Conservation (phyloP, 2,113 vertebrate species). For the Callipepla californica region DNA sequence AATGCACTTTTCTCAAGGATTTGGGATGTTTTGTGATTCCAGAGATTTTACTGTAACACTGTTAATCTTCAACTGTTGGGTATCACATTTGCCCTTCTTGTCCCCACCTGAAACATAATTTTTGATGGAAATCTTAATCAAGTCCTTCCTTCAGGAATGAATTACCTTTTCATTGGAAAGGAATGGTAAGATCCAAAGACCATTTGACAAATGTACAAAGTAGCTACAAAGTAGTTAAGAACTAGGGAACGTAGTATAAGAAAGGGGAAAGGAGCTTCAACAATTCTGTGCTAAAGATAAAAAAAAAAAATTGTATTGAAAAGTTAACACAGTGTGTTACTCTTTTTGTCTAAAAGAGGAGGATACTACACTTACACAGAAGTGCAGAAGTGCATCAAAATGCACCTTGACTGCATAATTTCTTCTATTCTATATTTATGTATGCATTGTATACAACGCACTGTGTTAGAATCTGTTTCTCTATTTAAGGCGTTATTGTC, state of each 20-base stretch:
- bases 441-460: not conserved
- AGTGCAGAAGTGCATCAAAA: not conserved
- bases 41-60: not conserved
- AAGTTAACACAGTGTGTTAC: not conserved
- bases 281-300: not conserved
- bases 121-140: not conserved
- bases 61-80: not conserved
- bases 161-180: not conserved
- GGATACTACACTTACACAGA: accelerated
- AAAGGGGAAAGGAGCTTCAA: not conserved
- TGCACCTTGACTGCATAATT: not conserved
- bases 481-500: not conserved
- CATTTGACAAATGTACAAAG: not conserved
- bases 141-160: slow-evolving; percentile 24
- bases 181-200: not conserved
- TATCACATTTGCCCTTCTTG: not conserved
- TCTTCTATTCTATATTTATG: not conserved
- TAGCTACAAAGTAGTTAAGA: not conserved
- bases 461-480: not conserved
- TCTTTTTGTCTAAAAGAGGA: not conserved
- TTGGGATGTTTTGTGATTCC: not conserved
- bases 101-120: not conserved
- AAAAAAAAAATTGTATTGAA: not conserved
- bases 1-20: not conserved
- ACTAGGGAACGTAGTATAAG: not conserved